Evolutionary conservation across 2,888 invertebrate genomes (phyloP), one percentile per base, ranked within the genome.

Genomic region (Nysson spinosus): DNA sequence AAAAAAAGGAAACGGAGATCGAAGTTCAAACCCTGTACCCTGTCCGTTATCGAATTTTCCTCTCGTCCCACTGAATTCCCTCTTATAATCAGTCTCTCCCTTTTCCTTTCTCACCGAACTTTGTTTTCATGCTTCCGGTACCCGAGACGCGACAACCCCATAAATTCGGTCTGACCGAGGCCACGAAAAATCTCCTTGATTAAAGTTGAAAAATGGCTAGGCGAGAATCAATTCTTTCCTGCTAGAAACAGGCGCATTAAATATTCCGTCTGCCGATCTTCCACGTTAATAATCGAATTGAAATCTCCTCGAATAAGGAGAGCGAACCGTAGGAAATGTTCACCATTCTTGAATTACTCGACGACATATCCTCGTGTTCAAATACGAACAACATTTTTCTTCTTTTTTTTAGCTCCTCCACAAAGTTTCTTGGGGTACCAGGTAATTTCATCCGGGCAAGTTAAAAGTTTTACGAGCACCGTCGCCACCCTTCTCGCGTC

Each of bases 241-340:
- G 24, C 24, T 24, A 5, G 24, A 24, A 24, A 9, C 24, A 9
- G 2, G n/a, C 30, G 7, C 30, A 11, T 30, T 30, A 30, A 30
- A 30, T 30, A 30, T n/a, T 42, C 39, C 42, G 14, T 11, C 56
- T 26, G 3, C 6, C 40, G 24, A 51, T 44, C 60, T 60, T 62
- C 11, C 30, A 11, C 44, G 60, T 62, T 44, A 64, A 58, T 58
- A 58, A 67, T 65, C 47, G 28, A 35, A 46, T 40, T 52, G 58
- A 67, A 58, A 67, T 58, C 51, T 49, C 64, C 64, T 67, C 66
- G n/a, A n/a, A n/a, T n/a, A n/a, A n/a, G n/a, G n/a, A n/a, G n/a
- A n/a, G n/a, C n/a, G n/a, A n/a, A n/a, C n/a, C n/a, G n/a, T n/a
- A n/a, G n/a, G n/a, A n/a, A n/a, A n/a, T n/a, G n/a, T n/a, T n/a